A percentile compares a stretch with the other conserved stretches of the same genome.
phyloP scores from a whole-genome alignment of 1,140 invertebrate genomes.

The Euura saliciscinereae region DNA sequence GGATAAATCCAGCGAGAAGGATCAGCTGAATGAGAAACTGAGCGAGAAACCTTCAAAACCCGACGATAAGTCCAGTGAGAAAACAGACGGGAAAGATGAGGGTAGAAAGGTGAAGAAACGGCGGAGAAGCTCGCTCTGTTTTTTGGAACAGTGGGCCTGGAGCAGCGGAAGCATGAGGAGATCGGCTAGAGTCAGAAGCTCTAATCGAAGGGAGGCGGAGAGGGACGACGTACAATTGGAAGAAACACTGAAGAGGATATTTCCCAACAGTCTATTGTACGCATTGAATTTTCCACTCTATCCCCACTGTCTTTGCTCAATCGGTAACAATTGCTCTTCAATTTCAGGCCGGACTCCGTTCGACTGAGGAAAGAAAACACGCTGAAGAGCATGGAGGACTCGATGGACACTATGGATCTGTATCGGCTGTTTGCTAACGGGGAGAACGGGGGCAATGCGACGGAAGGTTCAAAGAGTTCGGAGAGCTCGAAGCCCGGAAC shows the following conservation, averaged over 20 bases:
- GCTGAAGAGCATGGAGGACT: constrained; percentile 61
- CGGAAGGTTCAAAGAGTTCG: constrained; percentile 45
- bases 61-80: constrained; percentile 49
- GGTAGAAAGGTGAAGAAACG: constrained; percentile 65
- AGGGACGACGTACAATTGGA: constrained; percentile 71
- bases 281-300: constrained; percentile 21
- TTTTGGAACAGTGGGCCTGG: constrained; percentile 75
- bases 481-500: constrained; percentile 50
- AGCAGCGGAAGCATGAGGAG: constrained; percentile 69
- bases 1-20: constrained; percentile 22
- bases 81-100: constrained; percentile 53
- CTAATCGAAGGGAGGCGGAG: constrained; percentile 62
- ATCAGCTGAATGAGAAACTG: constrained; percentile 27
- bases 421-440: constrained; percentile 68
- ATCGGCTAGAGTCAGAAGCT: constrained; percentile 67
- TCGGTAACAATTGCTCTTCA: neutral
- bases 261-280: constrained; percentile 65
- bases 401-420: constrained; percentile 69
- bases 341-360: constrained; percentile 39
- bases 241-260: constrained; percentile 66
- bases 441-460: constrained; percentile 46
- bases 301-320: too few relatives aligned
- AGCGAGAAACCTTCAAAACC: constrained; percentile 33
- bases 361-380: constrained; percentile 52
- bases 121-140: constrained; percentile 70